These are phyloP conservation scores for Eucriotettix oculatus DNA, from an alignment of 2,888 invertebrate species.

Conservation along the genomic window DNA sequence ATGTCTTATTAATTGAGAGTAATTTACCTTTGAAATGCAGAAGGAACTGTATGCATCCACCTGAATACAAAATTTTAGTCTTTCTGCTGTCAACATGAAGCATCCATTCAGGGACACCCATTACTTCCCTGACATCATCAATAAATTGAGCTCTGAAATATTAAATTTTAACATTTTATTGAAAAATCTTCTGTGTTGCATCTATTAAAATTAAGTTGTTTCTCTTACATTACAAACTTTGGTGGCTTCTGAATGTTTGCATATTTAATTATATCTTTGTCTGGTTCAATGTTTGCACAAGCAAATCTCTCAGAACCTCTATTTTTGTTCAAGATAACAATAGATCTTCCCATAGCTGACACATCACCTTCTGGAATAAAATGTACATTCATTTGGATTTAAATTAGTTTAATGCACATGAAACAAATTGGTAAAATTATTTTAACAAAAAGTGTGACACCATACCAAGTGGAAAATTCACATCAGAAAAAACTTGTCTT, in stretches of 20 bases:
- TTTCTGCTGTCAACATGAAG: conserved; percentile 65
- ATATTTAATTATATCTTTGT: conserved; percentile 79
- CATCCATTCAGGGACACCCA: conserved; percentile 86
- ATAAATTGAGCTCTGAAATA: conserved; percentile 61
- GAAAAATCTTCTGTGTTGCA: too few species aligned
- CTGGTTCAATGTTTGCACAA: conserved; percentile 82
- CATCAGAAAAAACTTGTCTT: conserved; percentile 63
- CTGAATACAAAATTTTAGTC: conserved; percentile 58
- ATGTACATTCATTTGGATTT: not conserved
- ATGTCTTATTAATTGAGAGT: not conserved
- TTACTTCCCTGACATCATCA: conserved; percentile 56
- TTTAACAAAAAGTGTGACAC: not conserved
- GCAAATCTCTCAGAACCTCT: conserved; percentile 55
- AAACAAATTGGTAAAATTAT: not conserved
- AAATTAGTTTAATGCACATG: not conserved
- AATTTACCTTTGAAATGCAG: conserved; percentile 63
- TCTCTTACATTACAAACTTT: conserved; percentile 70
- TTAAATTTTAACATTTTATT: not conserved
- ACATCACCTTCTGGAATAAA: conserved; percentile 41
- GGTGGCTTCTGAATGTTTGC: conserved; percentile 76
- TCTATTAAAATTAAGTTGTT: not conserved
- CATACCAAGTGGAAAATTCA: conserved; percentile 62
- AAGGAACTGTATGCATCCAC: conserved; percentile 67
- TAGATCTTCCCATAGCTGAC: conserved; percentile 65
- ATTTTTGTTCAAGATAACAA: conserved; percentile 68